Evolutionary conservation across 2,797 vertebrate genomes (phyloP).

Genomic region (Podargus strigoides): DNA sequence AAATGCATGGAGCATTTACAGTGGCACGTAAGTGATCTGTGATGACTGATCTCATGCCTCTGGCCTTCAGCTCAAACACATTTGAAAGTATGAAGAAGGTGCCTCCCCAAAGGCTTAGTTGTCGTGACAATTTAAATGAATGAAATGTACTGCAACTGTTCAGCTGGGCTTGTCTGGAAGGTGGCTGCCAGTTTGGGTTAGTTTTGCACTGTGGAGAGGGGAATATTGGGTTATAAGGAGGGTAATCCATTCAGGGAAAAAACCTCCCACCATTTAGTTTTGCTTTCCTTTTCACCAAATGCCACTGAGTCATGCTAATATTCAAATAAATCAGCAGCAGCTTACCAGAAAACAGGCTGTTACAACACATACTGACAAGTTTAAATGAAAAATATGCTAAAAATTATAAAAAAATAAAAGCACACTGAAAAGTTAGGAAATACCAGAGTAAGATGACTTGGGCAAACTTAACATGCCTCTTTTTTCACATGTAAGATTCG

Average conservation of each 20-base stretch:
- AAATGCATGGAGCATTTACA: neutral
- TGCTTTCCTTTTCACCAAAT: neutral
- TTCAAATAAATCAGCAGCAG: neutral
- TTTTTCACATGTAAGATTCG: neutral
- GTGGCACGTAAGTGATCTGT: neutral
- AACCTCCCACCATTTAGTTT: neutral
- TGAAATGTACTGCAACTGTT: neutral
- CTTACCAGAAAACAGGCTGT: neutral
- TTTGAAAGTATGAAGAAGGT: neutral
- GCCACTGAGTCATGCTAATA: neutral
- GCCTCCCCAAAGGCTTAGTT: neutral
- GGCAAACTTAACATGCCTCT: neutral
- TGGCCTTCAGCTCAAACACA: neutral
- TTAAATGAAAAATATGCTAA: neutral
- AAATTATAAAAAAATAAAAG: neutral
- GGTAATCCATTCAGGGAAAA: neutral
- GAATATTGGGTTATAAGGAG: neutral
- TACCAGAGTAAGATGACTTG: neutral
- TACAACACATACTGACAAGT: neutral
- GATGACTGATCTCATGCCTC: neutral
- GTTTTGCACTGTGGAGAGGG: neutral
- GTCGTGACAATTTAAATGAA: neutral
- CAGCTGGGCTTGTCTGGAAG: neutral
- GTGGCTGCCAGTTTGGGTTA: neutral
- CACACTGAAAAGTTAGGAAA: neutral